Conservation (phyloP, 2,888 invertebrate species). For the Argyresthia goedartella region DNA sequence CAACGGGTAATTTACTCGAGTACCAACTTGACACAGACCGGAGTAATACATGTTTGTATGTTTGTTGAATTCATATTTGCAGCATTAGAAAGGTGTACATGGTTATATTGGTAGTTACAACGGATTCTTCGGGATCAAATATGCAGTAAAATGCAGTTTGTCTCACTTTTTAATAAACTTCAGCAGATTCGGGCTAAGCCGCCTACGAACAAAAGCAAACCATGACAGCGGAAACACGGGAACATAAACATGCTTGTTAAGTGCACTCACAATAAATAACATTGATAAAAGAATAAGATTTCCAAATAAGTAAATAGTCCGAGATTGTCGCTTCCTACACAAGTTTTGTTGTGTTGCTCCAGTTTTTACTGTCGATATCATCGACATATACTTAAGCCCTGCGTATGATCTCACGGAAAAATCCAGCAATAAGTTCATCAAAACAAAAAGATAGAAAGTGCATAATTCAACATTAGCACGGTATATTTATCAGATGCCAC, state of each 20-base stretch:
- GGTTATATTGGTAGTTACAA: conserved; percentile 39
- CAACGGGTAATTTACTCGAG: background rate
- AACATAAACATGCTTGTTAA: conserved; percentile 55
- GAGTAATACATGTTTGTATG: conserved; percentile 35
- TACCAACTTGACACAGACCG: conserved; percentile 33
- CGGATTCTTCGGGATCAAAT: conserved; percentile 23
- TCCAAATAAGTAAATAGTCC: conserved; percentile 39
- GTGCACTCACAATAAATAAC: conserved; percentile 58
- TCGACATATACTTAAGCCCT: background rate
- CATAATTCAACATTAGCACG: background rate
- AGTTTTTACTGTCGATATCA: conserved; percentile 19
- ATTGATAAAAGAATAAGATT: conserved; percentile 49
- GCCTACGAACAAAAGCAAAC: conserved; percentile 48
- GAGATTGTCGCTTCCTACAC: conserved; percentile 31
- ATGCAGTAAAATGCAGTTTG: conserved; percentile 31
- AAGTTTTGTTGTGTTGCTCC: conserved; percentile 30
- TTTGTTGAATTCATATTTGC: conserved; percentile 33
- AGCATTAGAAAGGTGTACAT: conserved; percentile 44
- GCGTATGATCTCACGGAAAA: background rate
- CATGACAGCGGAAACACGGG: conserved; percentile 33
- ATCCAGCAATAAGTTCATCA: background rate
- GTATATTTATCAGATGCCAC: conserved; percentile 34
- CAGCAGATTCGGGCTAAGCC: conserved; percentile 32
- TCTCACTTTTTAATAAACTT: background rate
- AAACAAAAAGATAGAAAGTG: background rate